Evolutionary conservation across 2,797 vertebrate species (phyloP), one percentile per base, ranked within the genome.

Genomic region (Phylloscopus collybita): DNA sequence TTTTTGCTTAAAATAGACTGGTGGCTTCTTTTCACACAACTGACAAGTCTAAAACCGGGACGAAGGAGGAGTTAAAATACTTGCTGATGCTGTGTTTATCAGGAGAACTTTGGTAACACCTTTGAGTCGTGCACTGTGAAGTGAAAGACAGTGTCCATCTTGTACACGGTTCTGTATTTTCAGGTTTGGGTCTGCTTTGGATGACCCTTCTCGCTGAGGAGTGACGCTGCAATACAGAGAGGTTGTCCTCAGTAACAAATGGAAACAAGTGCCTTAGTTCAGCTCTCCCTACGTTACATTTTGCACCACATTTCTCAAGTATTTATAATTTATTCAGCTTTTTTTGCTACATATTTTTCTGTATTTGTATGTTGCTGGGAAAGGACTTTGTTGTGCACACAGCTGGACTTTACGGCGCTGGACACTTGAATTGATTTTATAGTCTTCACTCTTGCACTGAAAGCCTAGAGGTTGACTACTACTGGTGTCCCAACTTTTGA

Each of bases 291-390:
- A 38, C 1, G 10, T 74, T 49, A 90, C 60, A 57, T 90, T 94
- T 91, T 81, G 83, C 83, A 94, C 70, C 80, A 80, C 66, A 40
- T 73, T 93, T 94, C 88, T 94, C 76, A 75, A 89, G 65, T 84
- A 79, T 92, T 93, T 95, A 69, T 96, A 95, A 95, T 93, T 95
- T 97, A 93, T 95, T 95, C 36, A 19, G 66, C 73, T 88, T 84
- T 76, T 76, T 95, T 94, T 90, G 88, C 90, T 84, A 59, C 70
- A 5, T 85, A 8, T 88, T 91, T 88, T 90, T 73, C 88, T 70
- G 82, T 84, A 49, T 85, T 74, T 56, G 36, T 90, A 30, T 42
- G 29, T 53, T 76, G 51, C 49, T 80, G 80, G 79, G 81, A 80
- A 79, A 61, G 80, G 70, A 72, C 57, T 29, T 87, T 75, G 67